These are phyloP conservation scores for Columba guinea DNA, from an alignment of 2,797 vertebrate species.

Conservation along the genomic window DNA sequence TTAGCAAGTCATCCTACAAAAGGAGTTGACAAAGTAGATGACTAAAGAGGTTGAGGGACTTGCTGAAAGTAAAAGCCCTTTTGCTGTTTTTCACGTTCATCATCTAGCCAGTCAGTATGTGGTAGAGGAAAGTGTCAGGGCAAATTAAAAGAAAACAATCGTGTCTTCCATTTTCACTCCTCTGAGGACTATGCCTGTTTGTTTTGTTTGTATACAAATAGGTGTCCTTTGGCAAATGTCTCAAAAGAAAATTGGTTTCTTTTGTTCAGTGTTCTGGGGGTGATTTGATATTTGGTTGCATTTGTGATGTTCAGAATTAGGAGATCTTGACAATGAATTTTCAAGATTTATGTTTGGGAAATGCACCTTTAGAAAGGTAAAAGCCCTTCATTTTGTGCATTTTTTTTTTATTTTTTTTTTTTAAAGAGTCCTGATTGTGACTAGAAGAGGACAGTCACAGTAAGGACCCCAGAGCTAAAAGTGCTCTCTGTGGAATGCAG, in stretches of 20 bases:
- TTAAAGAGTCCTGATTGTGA: not conserved
- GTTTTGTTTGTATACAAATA: not conserved
- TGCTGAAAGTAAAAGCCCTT: not conserved
- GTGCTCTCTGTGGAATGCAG: not conserved
- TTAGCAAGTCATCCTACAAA: not conserved
- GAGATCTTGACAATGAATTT: not conserved
- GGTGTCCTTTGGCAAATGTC: not conserved
- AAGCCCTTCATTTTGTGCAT: not conserved
- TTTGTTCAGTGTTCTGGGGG: not conserved
- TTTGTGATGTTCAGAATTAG: not conserved
- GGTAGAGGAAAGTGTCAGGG: not conserved
- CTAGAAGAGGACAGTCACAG: not conserved
- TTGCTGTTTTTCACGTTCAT: not conserved
- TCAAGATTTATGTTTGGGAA: not conserved
- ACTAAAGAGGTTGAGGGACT: not conserved
- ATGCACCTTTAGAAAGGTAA: accelerated
- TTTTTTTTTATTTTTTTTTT: too few relatives aligned
- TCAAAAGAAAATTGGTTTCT: not conserved
- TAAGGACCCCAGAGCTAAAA: not conserved
- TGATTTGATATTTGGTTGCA: not conserved
- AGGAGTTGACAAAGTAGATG: not conserved
- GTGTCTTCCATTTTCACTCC: not conserved
- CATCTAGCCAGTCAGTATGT: not conserved
- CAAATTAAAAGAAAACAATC: not conserved
- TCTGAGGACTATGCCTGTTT: not conserved